Conservation (phyloP, 1,140 invertebrate genomes). For the Drosophila gunungcola region DNA sequence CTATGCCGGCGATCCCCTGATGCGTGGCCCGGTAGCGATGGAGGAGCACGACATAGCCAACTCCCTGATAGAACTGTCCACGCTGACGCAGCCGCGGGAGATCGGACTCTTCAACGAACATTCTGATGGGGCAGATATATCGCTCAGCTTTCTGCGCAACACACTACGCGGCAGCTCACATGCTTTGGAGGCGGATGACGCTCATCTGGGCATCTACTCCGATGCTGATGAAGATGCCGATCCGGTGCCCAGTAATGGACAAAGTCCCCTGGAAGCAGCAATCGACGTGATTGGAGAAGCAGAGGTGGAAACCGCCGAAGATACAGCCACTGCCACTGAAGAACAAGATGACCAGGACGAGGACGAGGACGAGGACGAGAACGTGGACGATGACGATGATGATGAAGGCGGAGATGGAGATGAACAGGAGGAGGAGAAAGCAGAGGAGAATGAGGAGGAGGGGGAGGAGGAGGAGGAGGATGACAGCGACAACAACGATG, state of each 20-base stretch:
- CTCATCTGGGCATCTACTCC: slow-evolving; percentile 38
- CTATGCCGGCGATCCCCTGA: slow-evolving; percentile 17
- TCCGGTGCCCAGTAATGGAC: slow-evolving; percentile 14
- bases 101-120: slow-evolving; percentile 36
- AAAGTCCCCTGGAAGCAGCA: slow-evolving; percentile 4
- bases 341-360: slow-evolving; percentile 29
- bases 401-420: slow-evolving; percentile 2
- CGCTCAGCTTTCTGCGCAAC: slow-evolving; percentile 27
- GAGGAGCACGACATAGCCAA: slow-evolving; percentile 45
- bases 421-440: slow-evolving; percentile 28
- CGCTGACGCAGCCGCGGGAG: slow-evolving; percentile 10
- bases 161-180: slow-evolving; percentile 9
- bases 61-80: slow-evolving; percentile 58
- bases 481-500: slow-evolving; percentile 26
- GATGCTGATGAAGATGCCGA: slow-evolving; percentile 3
- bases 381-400: slow-evolving; percentile 12
- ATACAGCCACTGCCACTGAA: slow-evolving; percentile 33
- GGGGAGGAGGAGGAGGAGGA: slow-evolving; percentile 33
- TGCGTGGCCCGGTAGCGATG: slow-evolving; percentile 16
- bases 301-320: slow-evolving; percentile 12
- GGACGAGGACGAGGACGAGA: slow-evolving; percentile 14
- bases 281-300: slow-evolving; percentile 43
- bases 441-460: slow-evolving; percentile 16
- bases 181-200: slow-evolving; percentile 31
- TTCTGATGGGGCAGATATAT: slow-evolving; percentile 22